Conservation (phyloP, 2,888 invertebrate species). For the Muscina levida region DNA sequence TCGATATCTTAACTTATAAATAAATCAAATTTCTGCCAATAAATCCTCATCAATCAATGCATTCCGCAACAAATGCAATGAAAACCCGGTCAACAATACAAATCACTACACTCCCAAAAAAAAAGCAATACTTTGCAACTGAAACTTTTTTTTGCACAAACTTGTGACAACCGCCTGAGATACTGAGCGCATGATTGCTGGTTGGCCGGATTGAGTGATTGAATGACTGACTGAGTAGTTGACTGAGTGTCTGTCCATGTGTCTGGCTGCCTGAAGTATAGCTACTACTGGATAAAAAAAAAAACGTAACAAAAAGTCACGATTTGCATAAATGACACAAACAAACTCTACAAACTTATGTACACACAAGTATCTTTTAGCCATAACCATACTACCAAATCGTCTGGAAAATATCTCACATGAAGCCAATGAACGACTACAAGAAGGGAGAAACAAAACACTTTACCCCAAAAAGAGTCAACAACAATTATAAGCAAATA, state of each 20-base stretch:
- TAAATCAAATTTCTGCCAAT: conserved; percentile 45
- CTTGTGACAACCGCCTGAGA: conserved; percentile 38
- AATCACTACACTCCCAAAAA: conserved; percentile 46
- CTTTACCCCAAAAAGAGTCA: conserved; percentile 55
- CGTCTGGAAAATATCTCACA: background rate
- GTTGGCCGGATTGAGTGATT: conserved; percentile 59
- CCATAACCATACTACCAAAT: no score
- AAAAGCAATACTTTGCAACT: conserved; percentile 19
- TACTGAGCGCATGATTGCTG: conserved; percentile 60
- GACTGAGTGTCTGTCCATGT: conserved; percentile 19
- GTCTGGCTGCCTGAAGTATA: background rate
- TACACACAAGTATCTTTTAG: background rate
- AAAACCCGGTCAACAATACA: conserved; percentile 41
- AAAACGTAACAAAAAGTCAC: conserved; percentile 64
- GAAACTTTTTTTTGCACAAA: conserved; percentile 33
- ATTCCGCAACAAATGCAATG: conserved; percentile 7
- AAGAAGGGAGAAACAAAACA: conserved; percentile 40
- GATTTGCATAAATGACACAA: conserved; percentile 63
- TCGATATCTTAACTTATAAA: background rate
- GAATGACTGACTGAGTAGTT: conserved; percentile 60
- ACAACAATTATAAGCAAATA: conserved; percentile 64
- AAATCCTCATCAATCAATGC: conserved; percentile 55
- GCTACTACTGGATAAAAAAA: conserved; percentile 30
- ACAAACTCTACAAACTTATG: conserved; percentile 27
- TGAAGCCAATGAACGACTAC: conserved; percentile 40